phyloP scores from a whole-genome alignment of 1,140 invertebrate genomes.

The Portunus trituberculatus region DNA sequence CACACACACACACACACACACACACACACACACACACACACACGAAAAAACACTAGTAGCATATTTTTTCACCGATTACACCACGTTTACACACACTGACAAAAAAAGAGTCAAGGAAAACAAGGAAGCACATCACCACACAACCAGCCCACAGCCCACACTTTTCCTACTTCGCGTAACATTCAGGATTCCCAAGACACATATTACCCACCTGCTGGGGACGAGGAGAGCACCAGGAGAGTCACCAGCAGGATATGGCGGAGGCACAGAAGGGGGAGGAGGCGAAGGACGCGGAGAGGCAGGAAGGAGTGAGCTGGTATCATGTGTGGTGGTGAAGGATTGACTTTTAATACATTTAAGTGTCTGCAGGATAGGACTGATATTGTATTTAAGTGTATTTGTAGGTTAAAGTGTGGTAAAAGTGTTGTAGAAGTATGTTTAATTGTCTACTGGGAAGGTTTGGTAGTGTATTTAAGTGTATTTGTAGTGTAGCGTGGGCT shows the following conservation, averaged over 20 bases:
- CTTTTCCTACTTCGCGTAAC: no score
- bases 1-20: no score
- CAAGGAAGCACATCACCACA: no score
- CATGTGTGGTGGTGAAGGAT: background rate
- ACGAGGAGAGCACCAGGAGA: background rate
- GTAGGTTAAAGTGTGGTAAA: background rate
- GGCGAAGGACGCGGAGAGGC: background rate
- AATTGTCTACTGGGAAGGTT: background rate
- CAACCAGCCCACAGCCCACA: no score
- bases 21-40: no score
- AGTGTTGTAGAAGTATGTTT: background rate
- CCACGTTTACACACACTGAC: no score
- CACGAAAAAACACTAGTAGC: no score
- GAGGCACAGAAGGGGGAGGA: background rate
- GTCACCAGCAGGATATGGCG: background rate
- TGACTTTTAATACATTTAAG: background rate
- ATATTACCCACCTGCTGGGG: background rate
- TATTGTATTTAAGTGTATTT: background rate
- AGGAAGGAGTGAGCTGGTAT: background rate
- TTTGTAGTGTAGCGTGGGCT: no score
- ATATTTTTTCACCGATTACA: no score
- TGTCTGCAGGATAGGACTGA: background rate
- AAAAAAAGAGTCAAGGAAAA: no score
- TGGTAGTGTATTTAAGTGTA: background rate
- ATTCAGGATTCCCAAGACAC: no score